Base-by-base conservation (phyloP, 37 sponge, comb jelly and placozoan genomes). In the Tethya wilhelma region DNA sequence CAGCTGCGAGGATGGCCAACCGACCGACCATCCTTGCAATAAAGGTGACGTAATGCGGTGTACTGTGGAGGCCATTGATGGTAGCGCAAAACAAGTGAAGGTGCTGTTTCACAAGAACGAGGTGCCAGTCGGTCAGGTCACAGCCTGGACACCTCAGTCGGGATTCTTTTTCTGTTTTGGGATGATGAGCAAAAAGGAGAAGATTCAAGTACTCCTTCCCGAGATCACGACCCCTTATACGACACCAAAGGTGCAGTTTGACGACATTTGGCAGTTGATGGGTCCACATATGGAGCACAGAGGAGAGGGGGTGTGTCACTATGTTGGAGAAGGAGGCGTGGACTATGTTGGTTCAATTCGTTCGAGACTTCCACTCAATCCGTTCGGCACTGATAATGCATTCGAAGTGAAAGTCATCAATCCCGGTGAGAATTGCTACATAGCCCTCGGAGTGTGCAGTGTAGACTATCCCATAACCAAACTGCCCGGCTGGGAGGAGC, bases 341-440 rank as follows among this genome's bases (percentile, higher is more conserved):
- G 69, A 74, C 0, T 25, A 55, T 23, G 72, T 88, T 63, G 85
- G 90, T 30, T 75, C 73, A 3, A 65, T 90, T 1, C 90, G 85
- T 17, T 90, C 90, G 1, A 84, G 74, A 23, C 8, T 30, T 20
- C 90, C 90, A 19, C 28, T 90, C 2, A 45, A 77, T 38, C 78
- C 88, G 28, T 71, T 59, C 19, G 32, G 32, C 17, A 14, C 38
- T 2, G 64, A 76, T 42, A 69, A 44, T 28, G 57, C 55, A 4
- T 87, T 83, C 76, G 92, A 92, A 26, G 80, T 92, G 46, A 79
- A 83, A n/a, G 79, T 92, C 2, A 31, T 87, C 11, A 58, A 83
- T 38, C 66, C 84, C 0, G 92, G 92, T 0, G 32, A 84, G 0
- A 59, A 64, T 5, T 65, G 89, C 41, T 80, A 67, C 65, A 92